phyloP scores from a whole-genome alignment of 2,113 vertebrate species.

The Vicugna pacos region DNA sequence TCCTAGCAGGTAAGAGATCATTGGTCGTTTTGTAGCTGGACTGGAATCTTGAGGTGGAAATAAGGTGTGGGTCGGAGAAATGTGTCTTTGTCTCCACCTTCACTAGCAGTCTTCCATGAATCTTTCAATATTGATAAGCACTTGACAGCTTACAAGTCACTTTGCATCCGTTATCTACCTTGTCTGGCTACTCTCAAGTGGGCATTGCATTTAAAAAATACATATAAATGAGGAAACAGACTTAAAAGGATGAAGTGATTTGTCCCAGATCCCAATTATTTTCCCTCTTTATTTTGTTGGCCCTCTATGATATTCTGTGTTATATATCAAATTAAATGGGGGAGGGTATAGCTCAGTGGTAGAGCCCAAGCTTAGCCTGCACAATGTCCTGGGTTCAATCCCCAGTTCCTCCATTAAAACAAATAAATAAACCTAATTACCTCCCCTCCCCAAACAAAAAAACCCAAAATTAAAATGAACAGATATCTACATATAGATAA shows the following conservation, averaged over 20 bases:
- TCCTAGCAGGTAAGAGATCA: no score
- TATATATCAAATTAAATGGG: slow-evolving; percentile 17
- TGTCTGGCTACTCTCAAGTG: neutral
- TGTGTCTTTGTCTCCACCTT: neutral
- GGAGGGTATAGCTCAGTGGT: no score
- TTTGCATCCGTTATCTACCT: neutral
- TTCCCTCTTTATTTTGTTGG: slow-evolving; percentile 35
- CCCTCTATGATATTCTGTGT: neutral
- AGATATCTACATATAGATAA: neutral
- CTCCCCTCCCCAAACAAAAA: no score
- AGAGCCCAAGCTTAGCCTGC: no score
- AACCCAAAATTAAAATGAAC: neutral
- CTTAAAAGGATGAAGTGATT: neutral
- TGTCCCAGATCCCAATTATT: slow-evolving; percentile 20
- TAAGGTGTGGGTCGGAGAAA: no score
- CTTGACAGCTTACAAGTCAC: slow-evolving; percentile 31
- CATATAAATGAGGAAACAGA: neutral
- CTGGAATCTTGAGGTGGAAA: no score
- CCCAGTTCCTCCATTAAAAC: no score
- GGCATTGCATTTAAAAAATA: neutral
- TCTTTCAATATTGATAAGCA: neutral
- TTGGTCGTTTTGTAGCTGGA: no score
- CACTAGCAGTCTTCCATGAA: no score
- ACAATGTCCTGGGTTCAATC: no score
- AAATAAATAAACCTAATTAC: no score